Evolutionary conservation across 2,888 invertebrate species (phyloP), one percentile per base, ranked within the genome.

Genomic region (Nudaria mundana): DNA sequence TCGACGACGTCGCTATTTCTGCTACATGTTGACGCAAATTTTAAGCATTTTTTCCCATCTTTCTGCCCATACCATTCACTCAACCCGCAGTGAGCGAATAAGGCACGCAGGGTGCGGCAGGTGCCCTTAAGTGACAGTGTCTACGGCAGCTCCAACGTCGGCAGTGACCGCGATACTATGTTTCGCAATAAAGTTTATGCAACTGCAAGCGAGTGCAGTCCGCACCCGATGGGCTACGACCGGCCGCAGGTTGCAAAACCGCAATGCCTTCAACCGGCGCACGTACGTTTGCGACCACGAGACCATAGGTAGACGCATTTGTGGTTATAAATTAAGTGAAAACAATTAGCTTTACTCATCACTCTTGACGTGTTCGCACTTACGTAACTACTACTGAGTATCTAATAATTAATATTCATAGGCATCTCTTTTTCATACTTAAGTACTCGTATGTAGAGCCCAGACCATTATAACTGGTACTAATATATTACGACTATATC

Each of bases 161-260:
- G 80, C 87, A 87, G 87, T 87, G 87, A 87, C 87, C 87, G 85
- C 82, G 82, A 84, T 86, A 75, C 76, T 64, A 44, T 25, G 71
- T 87, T 71, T 83, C 74, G 77, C 80, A 87, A 86, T 61, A 43
- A 46, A 44, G 63, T 85, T 86, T 84, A 86, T 87, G 87, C 87
- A 87, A 87, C 76, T 79, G 79, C 83, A 77, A 56, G 68, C 71
- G 71, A 79, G 74, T 84, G 83, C 83, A 81, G 74, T 66, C 63
- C 65, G 70, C 75, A 68, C 76, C 74, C 79, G 85, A 82, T 81
- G 82, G 83, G 72, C 78, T 72, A 66, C 65, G 68, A 63, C 64
- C 69, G 67, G 66, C 65, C 63, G 60, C 40, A 15, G 26, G 61
- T 85, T 86, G 83, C 85, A 81, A 85, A 76, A 84, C 68, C 52